Conservation (phyloP, 2,888 invertebrate genomes). For the Hecatera dysodea region DNA sequence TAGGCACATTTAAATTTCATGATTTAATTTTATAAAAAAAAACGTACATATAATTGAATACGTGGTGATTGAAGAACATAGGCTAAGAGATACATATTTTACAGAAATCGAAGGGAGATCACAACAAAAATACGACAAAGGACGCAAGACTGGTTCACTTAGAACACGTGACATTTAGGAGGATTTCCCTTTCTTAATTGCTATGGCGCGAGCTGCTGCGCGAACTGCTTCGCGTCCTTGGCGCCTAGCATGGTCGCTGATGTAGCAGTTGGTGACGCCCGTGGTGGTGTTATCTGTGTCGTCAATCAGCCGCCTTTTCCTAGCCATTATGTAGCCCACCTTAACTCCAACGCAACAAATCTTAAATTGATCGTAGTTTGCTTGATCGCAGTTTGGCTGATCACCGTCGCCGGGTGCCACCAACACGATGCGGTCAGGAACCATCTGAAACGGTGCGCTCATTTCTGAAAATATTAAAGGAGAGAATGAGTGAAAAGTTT, state of each 20-base stretch:
- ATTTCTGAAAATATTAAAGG: constrained; percentile 27
- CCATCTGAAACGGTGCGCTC: constrained; percentile 7
- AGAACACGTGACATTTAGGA: no score
- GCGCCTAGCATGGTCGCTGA: constrained; percentile 14
- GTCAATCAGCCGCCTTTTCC: constrained; percentile 36
- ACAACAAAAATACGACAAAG: no score
- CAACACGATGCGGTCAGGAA: background rate
- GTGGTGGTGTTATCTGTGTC: constrained; percentile 38
- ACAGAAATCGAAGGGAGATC: no score
- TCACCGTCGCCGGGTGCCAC: background rate
- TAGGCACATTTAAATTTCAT: background rate
- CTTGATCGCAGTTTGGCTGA: background rate
- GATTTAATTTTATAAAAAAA: background rate
- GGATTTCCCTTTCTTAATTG: background rate
- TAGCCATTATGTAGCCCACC: constrained; percentile 25
- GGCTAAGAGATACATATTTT: background rate
- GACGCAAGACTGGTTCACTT: no score
- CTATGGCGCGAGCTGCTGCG: no score
- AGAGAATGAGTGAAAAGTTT: background rate
- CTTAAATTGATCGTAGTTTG: constrained; percentile 7
- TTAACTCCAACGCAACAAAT: constrained; percentile 11
- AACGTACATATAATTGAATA: no score
- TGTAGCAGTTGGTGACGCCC: constrained; percentile 34
- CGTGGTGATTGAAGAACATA: background rate
- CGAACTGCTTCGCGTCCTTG: no score